phyloP scores from a whole-genome alignment of 2,888 invertebrate genomes.

The Tetragonula carbonaria region DNA sequence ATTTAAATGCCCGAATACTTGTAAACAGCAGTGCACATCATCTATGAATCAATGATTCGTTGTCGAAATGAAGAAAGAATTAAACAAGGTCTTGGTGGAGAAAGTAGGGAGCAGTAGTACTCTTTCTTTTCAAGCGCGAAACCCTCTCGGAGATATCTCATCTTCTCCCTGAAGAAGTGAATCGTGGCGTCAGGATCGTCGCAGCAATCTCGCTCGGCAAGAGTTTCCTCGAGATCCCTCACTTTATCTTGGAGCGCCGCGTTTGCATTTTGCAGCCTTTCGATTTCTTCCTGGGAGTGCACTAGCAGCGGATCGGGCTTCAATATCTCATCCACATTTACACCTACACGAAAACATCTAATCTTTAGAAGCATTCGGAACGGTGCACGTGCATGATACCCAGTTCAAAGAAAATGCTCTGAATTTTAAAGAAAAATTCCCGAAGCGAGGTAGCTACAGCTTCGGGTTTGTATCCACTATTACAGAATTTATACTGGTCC shows the following conservation, averaged over 20 bases:
- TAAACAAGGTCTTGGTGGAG: not conserved
- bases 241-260: conserved; percentile 76
- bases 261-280: conserved; percentile 73
- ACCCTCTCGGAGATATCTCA: conserved; percentile 70
- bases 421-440: conserved; percentile 28
- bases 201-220: conserved; percentile 74
- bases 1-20: not conserved
- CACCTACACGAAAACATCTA: conserved; percentile 67
- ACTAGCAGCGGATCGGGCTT: conserved; percentile 77
- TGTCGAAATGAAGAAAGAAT: not conserved
- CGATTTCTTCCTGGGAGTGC: conserved; percentile 77
- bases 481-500: not conserved
- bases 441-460: not conserved
- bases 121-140: conserved; percentile 74
- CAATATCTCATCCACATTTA: conserved; percentile 71
- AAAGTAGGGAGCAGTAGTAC: conserved; percentile 64
- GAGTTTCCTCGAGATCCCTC: conserved; percentile 72
- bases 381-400: conserved; percentile 16
- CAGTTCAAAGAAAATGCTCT: conserved; percentile 12
- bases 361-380: conserved; percentile 44
- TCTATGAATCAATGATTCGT: not conserved
- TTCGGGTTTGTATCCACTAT: not conserved
- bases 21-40: not conserved
- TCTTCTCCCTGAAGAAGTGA: conserved; percentile 71
- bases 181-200: conserved; percentile 73